These are phyloP conservation scores for Scleropages formosus DNA, from an alignment of 2,797 vertebrate genomes.

Conservation along the genomic window DNA sequence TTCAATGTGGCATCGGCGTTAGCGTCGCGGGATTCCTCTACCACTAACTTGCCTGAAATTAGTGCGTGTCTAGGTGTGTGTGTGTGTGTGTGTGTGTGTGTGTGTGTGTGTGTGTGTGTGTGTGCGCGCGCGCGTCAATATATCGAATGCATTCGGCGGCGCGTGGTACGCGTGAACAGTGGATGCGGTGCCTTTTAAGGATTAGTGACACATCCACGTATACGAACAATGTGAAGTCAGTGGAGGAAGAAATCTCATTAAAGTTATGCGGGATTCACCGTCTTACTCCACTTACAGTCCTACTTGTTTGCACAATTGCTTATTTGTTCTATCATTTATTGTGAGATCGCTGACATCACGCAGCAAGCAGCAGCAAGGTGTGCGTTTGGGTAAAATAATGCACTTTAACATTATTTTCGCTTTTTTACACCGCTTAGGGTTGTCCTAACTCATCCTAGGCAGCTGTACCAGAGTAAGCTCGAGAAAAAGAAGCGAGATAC, in stretches of 20 bases:
- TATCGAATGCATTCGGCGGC: slow-evolving; percentile 68
- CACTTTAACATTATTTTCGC: slow-evolving; percentile 13
- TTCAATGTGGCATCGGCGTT: slow-evolving; percentile 61
- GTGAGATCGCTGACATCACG: slow-evolving; percentile 4
- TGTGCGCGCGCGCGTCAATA: slow-evolving; percentile 75
- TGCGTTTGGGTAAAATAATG: slow-evolving; percentile 34
- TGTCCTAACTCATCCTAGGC: background rate
- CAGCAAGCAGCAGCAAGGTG: too few species aligned
- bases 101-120: background rate
- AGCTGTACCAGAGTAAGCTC: background rate
- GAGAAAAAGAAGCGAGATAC: slow-evolving; percentile 9
- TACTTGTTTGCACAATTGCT: background rate
- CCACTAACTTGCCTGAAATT: slow-evolving; percentile 66
- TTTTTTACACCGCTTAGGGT: too few species aligned
- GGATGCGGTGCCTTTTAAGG: slow-evolving; percentile 73
- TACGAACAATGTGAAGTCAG: slow-evolving; percentile 23
- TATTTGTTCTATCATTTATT: background rate
- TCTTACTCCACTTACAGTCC: background rate
- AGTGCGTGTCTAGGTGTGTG: slow-evolving; percentile 37
- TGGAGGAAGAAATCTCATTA: slow-evolving; percentile 44
- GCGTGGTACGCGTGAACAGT: slow-evolving; percentile 64
- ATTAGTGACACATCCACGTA: slow-evolving; percentile 51
- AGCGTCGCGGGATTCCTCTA: slow-evolving; percentile 62
- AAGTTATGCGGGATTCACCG: slow-evolving; percentile 9
- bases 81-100: background rate